Evolutionary conservation across 2,113 vertebrate genomes (phyloP).

Genomic region (Coreoperca whiteheadi): DNA sequence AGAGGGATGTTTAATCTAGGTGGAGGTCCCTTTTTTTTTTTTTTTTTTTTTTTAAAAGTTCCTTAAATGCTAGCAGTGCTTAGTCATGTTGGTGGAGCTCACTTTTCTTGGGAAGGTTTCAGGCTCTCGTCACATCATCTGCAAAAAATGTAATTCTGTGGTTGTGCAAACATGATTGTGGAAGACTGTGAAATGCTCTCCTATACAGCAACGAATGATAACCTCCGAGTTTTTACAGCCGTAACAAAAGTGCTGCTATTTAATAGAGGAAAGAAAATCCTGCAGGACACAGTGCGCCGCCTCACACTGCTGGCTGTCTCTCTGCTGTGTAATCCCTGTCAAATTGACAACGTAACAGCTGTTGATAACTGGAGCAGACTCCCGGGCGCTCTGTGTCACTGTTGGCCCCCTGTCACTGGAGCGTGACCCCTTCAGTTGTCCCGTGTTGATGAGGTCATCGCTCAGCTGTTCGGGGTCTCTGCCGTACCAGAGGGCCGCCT

Average conservation of each 20-base stretch:
- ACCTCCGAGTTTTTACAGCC: background rate
- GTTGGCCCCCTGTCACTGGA: conserved; percentile 38
- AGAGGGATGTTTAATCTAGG: background rate
- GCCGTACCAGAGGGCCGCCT: conserved; percentile 43
- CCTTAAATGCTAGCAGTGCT: conserved; percentile 31
- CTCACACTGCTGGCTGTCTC: conserved; percentile 1
- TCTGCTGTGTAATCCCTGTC: conserved; percentile 50
- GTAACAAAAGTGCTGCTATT: background rate
- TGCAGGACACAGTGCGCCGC: background rate
- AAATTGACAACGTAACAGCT: conserved; percentile 62
- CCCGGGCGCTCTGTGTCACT: conserved; percentile 1
- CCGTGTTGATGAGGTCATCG: conserved; percentile 69
- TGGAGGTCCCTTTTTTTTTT: conserved; percentile 14
- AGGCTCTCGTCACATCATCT: background rate
- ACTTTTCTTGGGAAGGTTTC: background rate
- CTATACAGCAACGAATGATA: background rate
- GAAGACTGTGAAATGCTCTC: background rate
- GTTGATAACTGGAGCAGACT: conserved; percentile 25
- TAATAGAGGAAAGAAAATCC: background rate
- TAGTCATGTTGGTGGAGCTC: conserved; percentile 28
- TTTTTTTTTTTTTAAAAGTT: too few relatives aligned
- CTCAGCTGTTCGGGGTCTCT: conserved; percentile 70
- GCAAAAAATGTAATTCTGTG: background rate
- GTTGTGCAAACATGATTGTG: background rate
- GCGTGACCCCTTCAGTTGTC: conserved; percentile 52